Conservation (phyloP, 23 tunicate genomes). For the Aplidium turbinatum region DNA sequence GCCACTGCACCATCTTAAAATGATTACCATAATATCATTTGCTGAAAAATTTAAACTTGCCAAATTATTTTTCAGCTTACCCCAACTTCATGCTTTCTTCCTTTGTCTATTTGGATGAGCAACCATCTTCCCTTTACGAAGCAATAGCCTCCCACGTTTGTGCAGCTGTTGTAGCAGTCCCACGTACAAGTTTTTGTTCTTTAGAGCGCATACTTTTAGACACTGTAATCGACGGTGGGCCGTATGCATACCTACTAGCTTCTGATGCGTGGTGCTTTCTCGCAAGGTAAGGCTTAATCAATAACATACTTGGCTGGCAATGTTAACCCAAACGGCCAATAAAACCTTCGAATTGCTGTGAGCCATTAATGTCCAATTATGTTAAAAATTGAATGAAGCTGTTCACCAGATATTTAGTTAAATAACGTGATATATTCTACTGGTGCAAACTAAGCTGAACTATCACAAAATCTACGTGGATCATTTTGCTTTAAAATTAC, state of each 20-base stretch:
- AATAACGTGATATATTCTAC: no score
- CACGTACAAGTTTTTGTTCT: background rate
- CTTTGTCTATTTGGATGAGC: background rate
- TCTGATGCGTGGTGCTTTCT: conserved; percentile 1
- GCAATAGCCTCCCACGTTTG: background rate
- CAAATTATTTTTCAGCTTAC: conserved; percentile 9
- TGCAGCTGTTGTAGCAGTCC: background rate
- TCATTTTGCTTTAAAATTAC: no score
- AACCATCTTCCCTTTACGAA: background rate
- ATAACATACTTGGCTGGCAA: no score
- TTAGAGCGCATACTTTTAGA: conserved; percentile 1
- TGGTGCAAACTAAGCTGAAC: no score
- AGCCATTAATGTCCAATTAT: background rate
- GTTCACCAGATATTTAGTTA: no score
- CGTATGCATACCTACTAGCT: conserved; percentile 15
- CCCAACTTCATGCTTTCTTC: background rate
- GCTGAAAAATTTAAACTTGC: background rate
- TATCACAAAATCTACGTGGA: background rate
- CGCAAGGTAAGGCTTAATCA: conserved; percentile 3
- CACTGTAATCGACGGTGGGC: background rate
- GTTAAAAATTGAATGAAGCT: no score
- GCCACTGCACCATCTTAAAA: background rate
- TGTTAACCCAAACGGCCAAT: no score
- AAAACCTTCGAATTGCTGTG: no score
- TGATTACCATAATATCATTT: background rate